A percentile compares a stretch with the other conserved stretches of the same genome.
Conservation (phyloP, 2,797 vertebrate species). For the Sebastes wilsoni region DNA sequence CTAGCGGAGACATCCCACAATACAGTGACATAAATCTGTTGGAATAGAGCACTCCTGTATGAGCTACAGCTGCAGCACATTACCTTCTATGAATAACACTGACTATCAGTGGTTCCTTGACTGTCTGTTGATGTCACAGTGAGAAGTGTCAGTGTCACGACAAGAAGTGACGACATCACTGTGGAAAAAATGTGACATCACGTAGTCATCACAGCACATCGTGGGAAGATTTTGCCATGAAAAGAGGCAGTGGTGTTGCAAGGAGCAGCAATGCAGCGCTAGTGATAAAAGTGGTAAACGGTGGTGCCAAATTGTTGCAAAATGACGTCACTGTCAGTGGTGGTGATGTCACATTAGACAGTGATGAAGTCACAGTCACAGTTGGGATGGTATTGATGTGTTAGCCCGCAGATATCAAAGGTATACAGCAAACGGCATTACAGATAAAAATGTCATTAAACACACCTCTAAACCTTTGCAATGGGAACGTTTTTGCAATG, state of each 20-base stretch:
- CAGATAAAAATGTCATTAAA: slow-evolving; percentile 32
- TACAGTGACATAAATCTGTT: neutral
- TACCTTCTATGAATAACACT: neutral
- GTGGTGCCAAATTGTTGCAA: neutral
- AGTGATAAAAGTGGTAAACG: slow-evolving; percentile 17
- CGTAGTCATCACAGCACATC: slow-evolving; percentile 10
- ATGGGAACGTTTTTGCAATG: slow-evolving; percentile 8
- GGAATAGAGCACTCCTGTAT: neutral
- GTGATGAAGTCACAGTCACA: slow-evolving; percentile 44
- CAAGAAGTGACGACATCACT: slow-evolving; percentile 8
- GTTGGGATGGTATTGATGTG: slow-evolving; percentile 32
- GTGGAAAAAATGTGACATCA: neutral
- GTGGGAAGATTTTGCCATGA: neutral
- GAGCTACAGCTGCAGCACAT: neutral
- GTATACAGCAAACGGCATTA: slow-evolving; percentile 13
- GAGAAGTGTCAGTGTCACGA: slow-evolving; percentile 34
- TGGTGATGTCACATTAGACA: slow-evolving; percentile 20
- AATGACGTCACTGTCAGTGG: neutral
- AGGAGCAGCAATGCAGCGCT: slow-evolving; percentile 1
- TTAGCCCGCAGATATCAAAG: slow-evolving; percentile 16
- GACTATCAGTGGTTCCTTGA: neutral
- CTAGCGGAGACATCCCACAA: neutral
- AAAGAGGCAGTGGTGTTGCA: slow-evolving; percentile 7
- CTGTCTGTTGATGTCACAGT: slow-evolving; percentile 55
- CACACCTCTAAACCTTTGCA: slow-evolving; percentile 11